These are phyloP conservation scores for Aphidoletes aphidimyza DNA, from an alignment of 2,888 invertebrate genomes.

Conservation along the genomic window DNA sequence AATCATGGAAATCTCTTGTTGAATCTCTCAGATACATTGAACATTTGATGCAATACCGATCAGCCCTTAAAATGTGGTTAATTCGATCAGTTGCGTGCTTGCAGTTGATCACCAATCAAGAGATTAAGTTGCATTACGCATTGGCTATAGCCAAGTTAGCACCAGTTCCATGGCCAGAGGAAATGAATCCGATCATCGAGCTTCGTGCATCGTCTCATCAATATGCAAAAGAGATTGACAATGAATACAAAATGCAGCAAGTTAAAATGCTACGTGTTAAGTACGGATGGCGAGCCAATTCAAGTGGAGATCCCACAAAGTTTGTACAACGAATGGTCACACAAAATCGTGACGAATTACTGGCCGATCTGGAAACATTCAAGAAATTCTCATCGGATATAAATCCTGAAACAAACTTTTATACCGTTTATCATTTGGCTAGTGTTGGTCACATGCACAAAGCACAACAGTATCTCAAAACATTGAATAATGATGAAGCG, in stretches of 20 bases:
- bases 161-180: conserved; percentile 65
- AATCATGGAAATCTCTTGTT: too few relatives aligned
- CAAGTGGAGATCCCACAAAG: conserved; percentile 61
- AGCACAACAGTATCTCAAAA: conserved; percentile 62
- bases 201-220: conserved; percentile 65
- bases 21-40: conserved; percentile 61
- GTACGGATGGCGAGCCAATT: conserved; percentile 65
- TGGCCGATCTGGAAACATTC: conserved; percentile 63
- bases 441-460: conserved; percentile 63
- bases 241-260: conserved; percentile 64
- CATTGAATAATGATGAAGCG: conserved; percentile 58
- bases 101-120: conserved; percentile 64
- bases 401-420: conserved; percentile 62
- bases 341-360: conserved; percentile 64
- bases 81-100: conserved; percentile 64
- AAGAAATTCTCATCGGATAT: conserved; percentile 64
- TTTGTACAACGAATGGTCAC: conserved; percentile 65
- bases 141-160: conserved; percentile 62
- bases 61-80: conserved; percentile 63
- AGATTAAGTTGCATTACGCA: conserved; percentile 64
- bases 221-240: conserved; percentile 63
- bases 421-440: conserved; percentile 64
- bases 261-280: conserved; percentile 66
- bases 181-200: conserved; percentile 62
- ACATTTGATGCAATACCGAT: conserved; percentile 62